Base-by-base conservation (phyloP, 2,113 vertebrate species). In the Notiomystis cincta region DNA sequence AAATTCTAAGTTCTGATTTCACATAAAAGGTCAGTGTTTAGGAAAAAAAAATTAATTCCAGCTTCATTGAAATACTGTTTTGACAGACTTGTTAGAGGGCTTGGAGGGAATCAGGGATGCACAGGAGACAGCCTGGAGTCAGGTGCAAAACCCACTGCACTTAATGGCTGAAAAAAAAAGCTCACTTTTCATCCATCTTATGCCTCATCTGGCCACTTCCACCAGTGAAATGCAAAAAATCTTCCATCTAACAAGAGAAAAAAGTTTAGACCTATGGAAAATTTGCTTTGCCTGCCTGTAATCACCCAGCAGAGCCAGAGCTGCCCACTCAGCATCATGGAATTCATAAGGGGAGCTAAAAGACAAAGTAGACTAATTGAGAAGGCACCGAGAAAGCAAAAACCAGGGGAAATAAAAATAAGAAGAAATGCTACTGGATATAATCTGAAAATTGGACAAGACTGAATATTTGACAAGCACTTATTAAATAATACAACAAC, bases 1-100 rank as follows among this genome's bases (percentile, higher is more conserved):
- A 94, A 93, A 33, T 40, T 90, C 64, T 75, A 65, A 51, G 65
- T 79, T 85, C 88, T 93, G 56, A 87, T 65, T 60, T 89, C 61
- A 95, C 69, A 42, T 75, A 60, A 75, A 71, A 96, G 75, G 73
- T 87, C 27, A 33, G 12, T 38, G 2, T 61, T 61, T 30, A 25
- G 28, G 7, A 8, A 65, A 66, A 79, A 57, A 56, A 6, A 24
- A 37, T 13, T 40, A 23, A 33, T 44, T 83, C 61, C 24, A 48
- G 4, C 30, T 87, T 77, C 38, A 51, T 8, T 58, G n/a, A 72
- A 72, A 79, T 37, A 28, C 11, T 67, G 18, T 38, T 86, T 69
- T 56, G 45, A 35, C 9, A 81, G 61, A 42, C 1, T 1, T 21
- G 11, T 60, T 50, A 22, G 12, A 60, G 37, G 10, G 3, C 6